A percentile compares a stretch with the other conserved stretches of the same genome.
These are phyloP conservation scores for Gallinago stenura DNA, from an alignment of 2,797 vertebrate genomes.

Conservation along the genomic window DNA sequence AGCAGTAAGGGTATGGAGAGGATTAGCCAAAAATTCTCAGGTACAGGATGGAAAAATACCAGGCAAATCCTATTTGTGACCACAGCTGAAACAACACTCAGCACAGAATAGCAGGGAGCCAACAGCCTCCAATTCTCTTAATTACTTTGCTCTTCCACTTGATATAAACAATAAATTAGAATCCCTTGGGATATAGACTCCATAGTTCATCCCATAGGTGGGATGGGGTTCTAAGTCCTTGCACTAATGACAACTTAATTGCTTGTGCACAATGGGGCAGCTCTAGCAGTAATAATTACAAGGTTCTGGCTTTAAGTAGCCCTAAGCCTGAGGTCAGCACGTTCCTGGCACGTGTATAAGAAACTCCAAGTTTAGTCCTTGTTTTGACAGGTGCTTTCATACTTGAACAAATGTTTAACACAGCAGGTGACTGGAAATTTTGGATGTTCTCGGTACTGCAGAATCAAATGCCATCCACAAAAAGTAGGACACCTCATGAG, in stretches of 20 bases:
- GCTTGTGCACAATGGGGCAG: neutral
- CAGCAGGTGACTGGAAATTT: neutral
- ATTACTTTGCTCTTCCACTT: neutral
- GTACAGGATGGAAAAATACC: neutral
- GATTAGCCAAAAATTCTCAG: neutral
- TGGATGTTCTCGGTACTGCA: neutral
- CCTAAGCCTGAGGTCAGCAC: neutral
- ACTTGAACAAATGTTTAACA: neutral
- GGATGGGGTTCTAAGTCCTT: neutral
- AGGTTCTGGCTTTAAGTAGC: neutral
- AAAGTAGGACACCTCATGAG: neutral
- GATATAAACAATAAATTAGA: neutral
- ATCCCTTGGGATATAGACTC: neutral
- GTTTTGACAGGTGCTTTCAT: neutral
- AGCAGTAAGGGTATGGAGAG: neutral
- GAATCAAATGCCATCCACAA: neutral
- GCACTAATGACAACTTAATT: neutral
- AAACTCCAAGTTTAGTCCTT: neutral
- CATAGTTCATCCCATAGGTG: neutral
- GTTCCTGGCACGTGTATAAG: fast-evolving
- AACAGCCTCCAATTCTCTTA: neutral
- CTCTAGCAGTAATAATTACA: neutral
- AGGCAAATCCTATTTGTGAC: neutral
- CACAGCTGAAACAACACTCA: neutral
- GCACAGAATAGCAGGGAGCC: neutral